Percentiles rank a stretch among this genome's conserved stretches.
These are phyloP conservation scores for Rhincodon typus DNA, from an alignment of 2,797 vertebrate species.

Conservation along the genomic window DNA sequence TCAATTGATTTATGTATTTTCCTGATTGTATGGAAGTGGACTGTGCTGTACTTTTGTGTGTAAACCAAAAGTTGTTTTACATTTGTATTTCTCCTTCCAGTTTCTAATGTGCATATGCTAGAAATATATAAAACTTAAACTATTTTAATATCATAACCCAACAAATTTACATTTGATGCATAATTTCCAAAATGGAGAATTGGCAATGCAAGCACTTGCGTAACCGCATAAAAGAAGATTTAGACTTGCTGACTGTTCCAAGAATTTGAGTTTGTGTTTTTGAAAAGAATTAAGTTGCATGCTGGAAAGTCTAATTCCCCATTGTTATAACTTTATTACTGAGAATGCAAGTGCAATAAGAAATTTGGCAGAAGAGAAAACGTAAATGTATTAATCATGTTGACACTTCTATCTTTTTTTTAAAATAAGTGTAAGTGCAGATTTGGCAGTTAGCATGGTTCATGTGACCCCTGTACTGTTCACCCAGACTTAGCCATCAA, in stretches of 20 bases:
- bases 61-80: not conserved
- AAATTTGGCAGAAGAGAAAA: not conserved
- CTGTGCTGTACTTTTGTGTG: not conserved
- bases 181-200: not conserved
- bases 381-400: not conserved
- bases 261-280: not conserved
- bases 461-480: not conserved
- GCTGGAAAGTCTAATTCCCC: not conserved
- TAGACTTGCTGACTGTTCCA: not conserved
- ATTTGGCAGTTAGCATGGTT: not conserved
- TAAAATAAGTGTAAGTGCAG: not conserved
- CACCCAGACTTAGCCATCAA: not conserved
- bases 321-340: not conserved
- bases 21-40: not conserved
- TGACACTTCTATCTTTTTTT: not conserved
- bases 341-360: not conserved
- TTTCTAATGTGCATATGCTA: not conserved
- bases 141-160: not conserved
- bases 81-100: not conserved
- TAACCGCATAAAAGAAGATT: not conserved
- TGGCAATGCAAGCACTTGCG: not conserved
- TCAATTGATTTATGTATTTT: not conserved
- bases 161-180: not conserved
- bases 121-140: not conserved
- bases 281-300: not conserved